Conservation (phyloP, 1,140 invertebrate genomes). For the Grapholita molesta region DNA sequence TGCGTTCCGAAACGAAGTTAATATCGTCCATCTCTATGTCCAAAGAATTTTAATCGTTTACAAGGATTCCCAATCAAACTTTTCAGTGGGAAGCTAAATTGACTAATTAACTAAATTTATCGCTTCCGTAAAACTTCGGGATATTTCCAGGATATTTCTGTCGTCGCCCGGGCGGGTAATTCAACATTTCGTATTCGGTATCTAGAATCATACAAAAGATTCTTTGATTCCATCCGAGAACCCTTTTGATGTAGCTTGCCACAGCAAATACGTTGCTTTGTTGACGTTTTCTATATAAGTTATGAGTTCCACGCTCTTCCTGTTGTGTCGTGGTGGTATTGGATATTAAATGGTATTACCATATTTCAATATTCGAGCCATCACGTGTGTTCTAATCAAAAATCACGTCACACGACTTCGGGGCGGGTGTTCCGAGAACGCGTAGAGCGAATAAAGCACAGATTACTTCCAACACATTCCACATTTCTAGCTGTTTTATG, state of each 20-base stretch:
- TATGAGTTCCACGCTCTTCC: slow-evolving; percentile 28
- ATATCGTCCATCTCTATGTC: neutral
- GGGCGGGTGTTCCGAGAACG: slow-evolving; percentile 51
- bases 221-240: slow-evolving; percentile 54
- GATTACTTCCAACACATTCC: neutral
- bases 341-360: slow-evolving; percentile 45
- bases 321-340: slow-evolving; percentile 26
- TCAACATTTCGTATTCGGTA: slow-evolving; percentile 46
- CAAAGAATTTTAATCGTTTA: neutral
- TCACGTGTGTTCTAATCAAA: slow-evolving; percentile 53
- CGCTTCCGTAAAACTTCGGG: slow-evolving; percentile 54
- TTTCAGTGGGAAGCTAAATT: slow-evolving; percentile 63
- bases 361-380: slow-evolving; percentile 38
- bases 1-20: slow-evolving; percentile 10
- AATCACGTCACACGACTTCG: slow-evolving; percentile 47
- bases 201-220: slow-evolving; percentile 31
- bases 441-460: slow-evolving; percentile 52
- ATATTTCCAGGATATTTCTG: slow-evolving; percentile 49
- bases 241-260: slow-evolving; percentile 51
- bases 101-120: slow-evolving; percentile 74
- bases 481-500: neutral
- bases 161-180: slow-evolving; percentile 38
- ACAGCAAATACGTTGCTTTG: slow-evolving; percentile 44
- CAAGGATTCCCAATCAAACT: slow-evolving; percentile 49
- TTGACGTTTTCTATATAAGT: slow-evolving; percentile 32